Percentiles rank a stretch among this genome's conserved stretches.
Conservation (phyloP, 2,113 vertebrate genomes). For the Mustela nigripes region DNA sequence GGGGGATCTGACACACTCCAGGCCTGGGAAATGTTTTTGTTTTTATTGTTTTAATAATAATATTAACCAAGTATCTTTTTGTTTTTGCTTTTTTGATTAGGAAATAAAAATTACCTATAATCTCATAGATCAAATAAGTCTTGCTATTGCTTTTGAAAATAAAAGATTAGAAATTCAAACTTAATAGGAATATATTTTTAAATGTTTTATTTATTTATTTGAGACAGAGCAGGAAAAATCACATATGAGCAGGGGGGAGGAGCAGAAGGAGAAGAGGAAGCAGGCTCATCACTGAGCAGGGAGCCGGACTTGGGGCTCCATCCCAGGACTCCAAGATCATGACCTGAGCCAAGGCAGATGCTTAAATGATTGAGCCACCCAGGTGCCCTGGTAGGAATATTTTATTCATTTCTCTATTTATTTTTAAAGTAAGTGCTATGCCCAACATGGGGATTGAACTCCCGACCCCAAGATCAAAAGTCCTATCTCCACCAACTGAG, state of each 20-base stretch:
- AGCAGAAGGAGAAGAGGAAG: background rate
- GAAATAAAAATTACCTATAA: conserved; percentile 35
- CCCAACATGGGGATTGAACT: background rate
- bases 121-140: background rate
- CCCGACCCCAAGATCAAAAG: background rate
- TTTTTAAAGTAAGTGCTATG: background rate
- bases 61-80: background rate
- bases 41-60: background rate
- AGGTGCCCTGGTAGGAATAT: background rate
- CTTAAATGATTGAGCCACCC: background rate
- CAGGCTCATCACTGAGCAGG: background rate
- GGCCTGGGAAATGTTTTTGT: background rate
- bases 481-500: background rate
- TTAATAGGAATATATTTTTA: background rate
- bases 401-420: background rate
- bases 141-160: background rate
- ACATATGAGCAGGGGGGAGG: background rate
- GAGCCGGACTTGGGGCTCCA: background rate
- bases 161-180: conserved; percentile 14
- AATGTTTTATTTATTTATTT: background rate
- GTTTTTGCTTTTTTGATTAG: background rate
- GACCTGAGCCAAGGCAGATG: background rate
- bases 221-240: background rate
- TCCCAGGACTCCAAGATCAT: background rate
- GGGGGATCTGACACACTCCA: background rate